phyloP scores from a whole-genome alignment of 2,888 invertebrate species.

The Nymphalis polychloros region DNA sequence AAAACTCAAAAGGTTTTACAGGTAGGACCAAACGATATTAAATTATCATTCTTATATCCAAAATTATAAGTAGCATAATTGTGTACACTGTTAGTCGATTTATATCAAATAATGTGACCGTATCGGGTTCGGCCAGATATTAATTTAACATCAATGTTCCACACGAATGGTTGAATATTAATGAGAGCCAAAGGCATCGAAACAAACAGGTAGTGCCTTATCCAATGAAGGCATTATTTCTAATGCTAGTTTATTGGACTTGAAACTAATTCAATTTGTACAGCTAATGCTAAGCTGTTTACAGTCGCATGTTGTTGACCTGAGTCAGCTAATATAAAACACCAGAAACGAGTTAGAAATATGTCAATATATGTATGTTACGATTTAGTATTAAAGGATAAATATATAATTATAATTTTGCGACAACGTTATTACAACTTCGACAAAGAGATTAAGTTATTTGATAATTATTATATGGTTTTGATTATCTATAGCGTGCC shows the following conservation, averaged over 20 bases:
- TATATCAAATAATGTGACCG: too few relatives aligned
- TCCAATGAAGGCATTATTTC: conserved; percentile 56
- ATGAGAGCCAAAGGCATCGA: conserved; percentile 1
- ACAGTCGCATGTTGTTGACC: conserved; percentile 61
- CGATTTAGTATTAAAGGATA: neutral
- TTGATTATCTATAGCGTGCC: too few relatives aligned
- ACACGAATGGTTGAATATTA: too few relatives aligned
- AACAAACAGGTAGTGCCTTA: conserved; percentile 40
- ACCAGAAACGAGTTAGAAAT: conserved; percentile 12
- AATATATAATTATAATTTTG: too few relatives aligned
- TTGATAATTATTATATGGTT: neutral
- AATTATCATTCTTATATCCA: too few relatives aligned
- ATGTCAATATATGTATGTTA: conserved; percentile 6
- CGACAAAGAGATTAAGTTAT: neutral
- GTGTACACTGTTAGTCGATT: too few relatives aligned
- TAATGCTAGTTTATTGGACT: conserved; percentile 53
- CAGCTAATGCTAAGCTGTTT: conserved; percentile 52
- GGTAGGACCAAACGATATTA: too few relatives aligned
- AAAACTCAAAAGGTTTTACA: too few relatives aligned
- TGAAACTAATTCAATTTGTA: conserved; percentile 68
- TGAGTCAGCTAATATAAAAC: conserved; percentile 38
- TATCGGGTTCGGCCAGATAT: too few relatives aligned
- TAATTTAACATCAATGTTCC: too few relatives aligned
- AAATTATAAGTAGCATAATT: too few relatives aligned
- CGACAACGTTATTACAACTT: too few relatives aligned